phyloP scores from a whole-genome alignment of 2,113 vertebrate species.

The Epinephelus lanceolatus region DNA sequence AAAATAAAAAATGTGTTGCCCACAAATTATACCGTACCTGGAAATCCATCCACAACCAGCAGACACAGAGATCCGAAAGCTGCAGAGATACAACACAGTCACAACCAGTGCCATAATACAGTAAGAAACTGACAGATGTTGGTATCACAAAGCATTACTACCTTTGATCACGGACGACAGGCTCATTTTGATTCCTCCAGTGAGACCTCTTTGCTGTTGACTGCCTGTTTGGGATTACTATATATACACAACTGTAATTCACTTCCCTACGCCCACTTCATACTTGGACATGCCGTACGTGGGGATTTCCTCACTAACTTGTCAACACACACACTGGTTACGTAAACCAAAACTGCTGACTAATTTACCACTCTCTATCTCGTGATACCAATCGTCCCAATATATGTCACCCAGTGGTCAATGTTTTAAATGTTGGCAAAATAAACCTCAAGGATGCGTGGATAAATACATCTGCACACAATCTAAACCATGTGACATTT shows the following conservation, averaged over 20 bases:
- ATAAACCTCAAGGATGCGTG: background rate
- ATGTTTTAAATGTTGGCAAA: background rate
- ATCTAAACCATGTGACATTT: slow-evolving; percentile 59
- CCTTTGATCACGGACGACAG: slow-evolving; percentile 56
- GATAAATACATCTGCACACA: slow-evolving; percentile 4
- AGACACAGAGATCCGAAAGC: slow-evolving; percentile 57
- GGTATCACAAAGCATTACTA: slow-evolving; percentile 29
- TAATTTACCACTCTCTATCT: background rate
- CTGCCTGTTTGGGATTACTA: background rate
- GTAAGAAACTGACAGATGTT: background rate
- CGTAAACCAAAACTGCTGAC: slow-evolving; percentile 10
- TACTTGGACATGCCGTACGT: background rate
- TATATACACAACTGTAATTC: slow-evolving; percentile 5
- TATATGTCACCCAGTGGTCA: background rate
- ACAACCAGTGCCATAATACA: background rate
- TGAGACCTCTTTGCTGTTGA: background rate
- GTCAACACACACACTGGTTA: background rate
- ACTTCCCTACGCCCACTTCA: slow-evolving; percentile 60
- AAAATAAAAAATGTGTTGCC: background rate
- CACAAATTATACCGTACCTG: slow-evolving; percentile 58
- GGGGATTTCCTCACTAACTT: slow-evolving; percentile 43
- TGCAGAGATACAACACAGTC: slow-evolving; percentile 18
- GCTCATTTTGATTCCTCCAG: slow-evolving; percentile 55
- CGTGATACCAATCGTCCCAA: background rate
- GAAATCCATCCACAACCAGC: slow-evolving; percentile 48